Percentiles rank a stretch among this genome's conserved stretches.
Evolutionary conservation across 2,113 vertebrate species (phyloP).

Genomic region (Pterocles burchelli): DNA sequence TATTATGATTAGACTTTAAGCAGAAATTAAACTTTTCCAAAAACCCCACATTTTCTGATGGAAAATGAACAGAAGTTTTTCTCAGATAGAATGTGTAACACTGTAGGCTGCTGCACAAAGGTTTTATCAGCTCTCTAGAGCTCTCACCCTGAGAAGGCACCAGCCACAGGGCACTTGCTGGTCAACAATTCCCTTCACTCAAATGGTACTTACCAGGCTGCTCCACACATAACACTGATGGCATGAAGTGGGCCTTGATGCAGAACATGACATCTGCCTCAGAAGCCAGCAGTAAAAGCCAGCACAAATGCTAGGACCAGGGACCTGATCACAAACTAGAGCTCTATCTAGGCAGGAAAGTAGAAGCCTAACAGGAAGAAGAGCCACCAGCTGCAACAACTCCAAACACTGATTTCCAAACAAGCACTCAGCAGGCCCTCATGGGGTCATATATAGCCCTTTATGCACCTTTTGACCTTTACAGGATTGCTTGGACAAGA

Average conservation of each 20-base stretch:
- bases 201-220: background rate
- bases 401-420: background rate
- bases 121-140: background rate
- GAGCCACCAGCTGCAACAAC: background rate
- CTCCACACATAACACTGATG: accelerated
- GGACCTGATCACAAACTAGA: background rate
- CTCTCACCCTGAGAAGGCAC: background rate
- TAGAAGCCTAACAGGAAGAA: background rate
- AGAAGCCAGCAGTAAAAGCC: background rate
- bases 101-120: background rate
- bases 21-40: background rate
- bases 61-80: background rate
- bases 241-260: accelerated
- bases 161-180: accelerated
- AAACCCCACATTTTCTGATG: background rate
- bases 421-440: background rate
- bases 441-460: background rate
- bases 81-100: background rate
- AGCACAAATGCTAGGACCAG: background rate
- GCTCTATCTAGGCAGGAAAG: background rate
- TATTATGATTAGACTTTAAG: background rate
- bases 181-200: background rate
- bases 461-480: background rate
- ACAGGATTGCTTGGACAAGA: background rate
- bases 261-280: background rate